Evolutionary conservation across 2,888 invertebrate genomes (phyloP).

Genomic region (Miltochrista miniata): DNA sequence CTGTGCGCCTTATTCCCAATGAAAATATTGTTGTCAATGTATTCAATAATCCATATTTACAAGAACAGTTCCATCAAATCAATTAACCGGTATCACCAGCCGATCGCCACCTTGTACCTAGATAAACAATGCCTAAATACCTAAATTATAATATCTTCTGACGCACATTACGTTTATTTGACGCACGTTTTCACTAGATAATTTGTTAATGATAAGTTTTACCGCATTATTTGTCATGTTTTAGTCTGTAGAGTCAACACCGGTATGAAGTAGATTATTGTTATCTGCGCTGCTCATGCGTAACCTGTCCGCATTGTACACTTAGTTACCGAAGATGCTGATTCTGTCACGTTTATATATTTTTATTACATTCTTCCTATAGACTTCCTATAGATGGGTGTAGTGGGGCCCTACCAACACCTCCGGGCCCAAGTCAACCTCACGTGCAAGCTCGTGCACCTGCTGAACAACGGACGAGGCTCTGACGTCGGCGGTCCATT

Average conservation of each 20-base stretch:
- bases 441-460: too few species aligned
- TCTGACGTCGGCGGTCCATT: too few species aligned
- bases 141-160: conserved; percentile 44
- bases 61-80: conserved; percentile 7
- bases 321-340: conserved; percentile 7
- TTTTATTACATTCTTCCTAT: not conserved
- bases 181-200: conserved; percentile 60
- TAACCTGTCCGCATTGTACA: conserved; percentile 27
- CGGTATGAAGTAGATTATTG: conserved; percentile 19
- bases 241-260: conserved; percentile 34
- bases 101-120: conserved; percentile 25
- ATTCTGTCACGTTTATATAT: not conserved
- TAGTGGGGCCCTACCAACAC: too few species aligned
- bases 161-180: conserved; percentile 53
- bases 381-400: too few species aligned
- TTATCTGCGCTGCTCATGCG: conserved; percentile 23
- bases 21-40: too few species aligned
- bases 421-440: too few species aligned
- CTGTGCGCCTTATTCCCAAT: too few species aligned
- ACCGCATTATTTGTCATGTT: conserved; percentile 44
- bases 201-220: conserved; percentile 49
- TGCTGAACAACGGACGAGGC: too few species aligned
- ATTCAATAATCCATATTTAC: not conserved
- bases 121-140: conserved; percentile 44
- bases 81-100: conserved; percentile 16